Conservation (phyloP, 2,113 vertebrate genomes). For the Psilopsiagon aurifrons region DNA sequence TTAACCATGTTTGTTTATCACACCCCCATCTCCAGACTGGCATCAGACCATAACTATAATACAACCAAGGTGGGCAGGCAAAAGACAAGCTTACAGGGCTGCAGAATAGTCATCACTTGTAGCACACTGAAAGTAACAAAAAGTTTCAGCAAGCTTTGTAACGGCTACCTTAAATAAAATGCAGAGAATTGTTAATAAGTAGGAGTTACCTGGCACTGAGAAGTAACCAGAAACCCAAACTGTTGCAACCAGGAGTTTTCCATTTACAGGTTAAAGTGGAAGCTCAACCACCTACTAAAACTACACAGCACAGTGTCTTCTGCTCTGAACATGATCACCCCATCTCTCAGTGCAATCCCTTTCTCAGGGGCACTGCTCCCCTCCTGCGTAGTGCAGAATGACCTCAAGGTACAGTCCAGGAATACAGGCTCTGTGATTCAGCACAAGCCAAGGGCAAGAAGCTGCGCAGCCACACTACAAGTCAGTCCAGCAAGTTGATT, state of each 20-base stretch:
- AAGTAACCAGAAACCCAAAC: neutral
- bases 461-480: neutral
- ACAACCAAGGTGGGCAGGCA: neutral
- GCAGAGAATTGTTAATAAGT: neutral
- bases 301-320: fast-evolving
- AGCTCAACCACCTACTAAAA: neutral
- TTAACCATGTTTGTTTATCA: neutral
- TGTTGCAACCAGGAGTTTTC: neutral
- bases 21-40: neutral
- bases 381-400: fast-evolving
- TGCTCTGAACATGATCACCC: fast-evolving
- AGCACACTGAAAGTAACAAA: neutral
- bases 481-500: neutral
- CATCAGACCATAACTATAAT: neutral
- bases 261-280: neutral
- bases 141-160: neutral
- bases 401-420: neutral
- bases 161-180: neutral
- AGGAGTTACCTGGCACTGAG: neutral
- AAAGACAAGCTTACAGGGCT: neutral
- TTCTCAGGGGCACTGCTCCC: neutral
- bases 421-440: neutral
- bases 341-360: fast-evolving
- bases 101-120: neutral
- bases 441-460: neutral